Evolutionary conservation across 2,113 vertebrate species (phyloP).

Genomic region (Albula glossodonta): DNA sequence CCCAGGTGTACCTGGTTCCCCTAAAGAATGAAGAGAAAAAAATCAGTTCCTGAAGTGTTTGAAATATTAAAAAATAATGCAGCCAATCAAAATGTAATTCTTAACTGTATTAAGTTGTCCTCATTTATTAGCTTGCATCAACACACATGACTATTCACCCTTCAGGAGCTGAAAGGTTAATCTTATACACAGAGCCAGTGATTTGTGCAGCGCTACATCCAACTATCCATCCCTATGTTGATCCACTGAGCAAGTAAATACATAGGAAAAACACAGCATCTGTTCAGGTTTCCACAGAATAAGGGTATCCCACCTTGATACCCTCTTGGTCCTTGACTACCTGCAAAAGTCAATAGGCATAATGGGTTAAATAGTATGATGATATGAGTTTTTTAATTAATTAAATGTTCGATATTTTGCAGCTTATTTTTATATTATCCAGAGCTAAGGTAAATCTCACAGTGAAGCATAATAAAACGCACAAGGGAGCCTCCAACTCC

Average conservation of each 20-base stretch:
- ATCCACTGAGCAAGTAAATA: not conserved
- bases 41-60: not conserved
- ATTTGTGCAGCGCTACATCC: not conserved
- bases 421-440: no score
- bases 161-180: not conserved
- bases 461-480: no score
- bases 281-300: not conserved
- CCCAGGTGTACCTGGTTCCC: slow-evolving; percentile 77
- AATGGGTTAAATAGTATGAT: not conserved
- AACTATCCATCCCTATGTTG: not conserved
- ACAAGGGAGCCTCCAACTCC: not conserved
- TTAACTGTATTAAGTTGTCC: not conserved
- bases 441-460: no score
- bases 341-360: slow-evolving; percentile 51
- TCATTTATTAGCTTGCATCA: not conserved
- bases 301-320: slow-evolving; percentile 67
- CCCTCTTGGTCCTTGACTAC: slow-evolving; percentile 77
- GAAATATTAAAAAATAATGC: not conserved
- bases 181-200: not conserved
- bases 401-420: no score
- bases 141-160: not conserved
- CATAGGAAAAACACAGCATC: not conserved
- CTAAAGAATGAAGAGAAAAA: slow-evolving; percentile 49
- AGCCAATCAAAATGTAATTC: not conserved
- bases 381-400: no score